Conservation (phyloP, 2,888 invertebrate genomes). For the Tryphoninae sp. region DNA sequence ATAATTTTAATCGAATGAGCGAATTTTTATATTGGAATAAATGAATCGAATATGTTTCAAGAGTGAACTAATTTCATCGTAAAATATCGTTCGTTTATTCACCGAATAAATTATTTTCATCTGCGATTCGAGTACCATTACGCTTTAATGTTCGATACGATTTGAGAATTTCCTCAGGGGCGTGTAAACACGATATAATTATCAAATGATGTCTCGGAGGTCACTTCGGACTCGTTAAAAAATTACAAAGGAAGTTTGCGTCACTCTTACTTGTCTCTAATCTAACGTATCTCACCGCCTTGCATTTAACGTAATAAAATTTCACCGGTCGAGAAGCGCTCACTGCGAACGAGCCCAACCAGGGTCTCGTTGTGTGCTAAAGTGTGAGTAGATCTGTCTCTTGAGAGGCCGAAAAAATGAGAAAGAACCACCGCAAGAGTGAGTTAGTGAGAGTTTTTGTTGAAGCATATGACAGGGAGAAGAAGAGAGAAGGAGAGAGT, state of each 20-base stretch:
- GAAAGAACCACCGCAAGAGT: constrained; percentile 28
- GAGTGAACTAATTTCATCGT: neutral
- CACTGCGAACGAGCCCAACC: constrained; percentile 34
- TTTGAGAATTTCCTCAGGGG: neutral
- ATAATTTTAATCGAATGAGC: neutral
- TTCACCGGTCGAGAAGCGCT: constrained; percentile 39
- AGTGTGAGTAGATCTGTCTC: constrained; percentile 39
- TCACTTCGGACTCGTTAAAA: constrained; percentile 23
- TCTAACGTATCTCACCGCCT: constrained; percentile 6
- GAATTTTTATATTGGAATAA: neutral
- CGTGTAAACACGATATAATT: constrained; percentile 21
- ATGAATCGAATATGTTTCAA: neutral
- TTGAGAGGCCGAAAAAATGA: constrained; percentile 41
- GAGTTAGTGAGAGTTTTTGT: constrained; percentile 27
- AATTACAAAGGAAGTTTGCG: constrained; percentile 45
- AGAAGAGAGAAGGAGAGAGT: constrained; percentile 38
- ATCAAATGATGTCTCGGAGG: constrained; percentile 10
- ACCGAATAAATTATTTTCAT: neutral
- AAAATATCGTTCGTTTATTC: neutral
- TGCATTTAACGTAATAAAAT: constrained; percentile 42
- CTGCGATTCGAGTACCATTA: too few species aligned
- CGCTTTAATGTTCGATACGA: too few species aligned
- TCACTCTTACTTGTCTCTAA: constrained; percentile 37
- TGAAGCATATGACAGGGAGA: neutral
- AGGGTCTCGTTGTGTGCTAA: constrained; percentile 45